Evolutionary conservation across 2,888 invertebrate species (phyloP).

Genomic region (Embidobia sp.): DNA sequence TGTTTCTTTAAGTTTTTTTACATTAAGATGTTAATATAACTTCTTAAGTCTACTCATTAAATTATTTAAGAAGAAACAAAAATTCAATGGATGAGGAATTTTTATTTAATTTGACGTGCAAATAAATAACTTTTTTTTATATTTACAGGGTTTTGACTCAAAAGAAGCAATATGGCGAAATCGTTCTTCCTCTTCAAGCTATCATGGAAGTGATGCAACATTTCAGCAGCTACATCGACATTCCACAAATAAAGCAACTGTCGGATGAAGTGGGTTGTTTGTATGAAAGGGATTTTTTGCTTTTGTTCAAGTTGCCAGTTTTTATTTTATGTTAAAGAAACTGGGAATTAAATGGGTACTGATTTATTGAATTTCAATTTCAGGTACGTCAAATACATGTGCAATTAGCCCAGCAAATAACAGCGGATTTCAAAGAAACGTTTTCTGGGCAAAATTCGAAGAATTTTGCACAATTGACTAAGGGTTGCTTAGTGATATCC

Average conservation of each 20-base stretch:
- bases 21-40: no score
- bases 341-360: not conserved
- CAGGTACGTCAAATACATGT: constrained; percentile 88
- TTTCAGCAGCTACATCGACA: constrained; percentile 94
- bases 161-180: constrained; percentile 95
- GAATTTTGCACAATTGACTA: constrained; percentile 86
- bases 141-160: constrained; percentile 86
- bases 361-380: constrained; percentile 32
- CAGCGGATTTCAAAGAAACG: constrained; percentile 94
- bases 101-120: no score
- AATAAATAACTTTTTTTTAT: no score
- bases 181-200: constrained; percentile 96
- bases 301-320: no score
- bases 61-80: no score
- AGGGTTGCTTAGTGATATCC: constrained; percentile 92
- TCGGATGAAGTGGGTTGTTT: constrained; percentile 85
- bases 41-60: no score
- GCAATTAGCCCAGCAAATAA: constrained; percentile 93
- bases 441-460: constrained; percentile 87
- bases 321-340: constrained; percentile 2
- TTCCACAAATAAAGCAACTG: constrained; percentile 94
- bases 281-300: no score
- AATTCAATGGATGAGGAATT: no score
- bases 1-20: no score
- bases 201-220: constrained; percentile 97